Conservation (phyloP, 2,888 invertebrate species). For the Eudemis profundana region DNA sequence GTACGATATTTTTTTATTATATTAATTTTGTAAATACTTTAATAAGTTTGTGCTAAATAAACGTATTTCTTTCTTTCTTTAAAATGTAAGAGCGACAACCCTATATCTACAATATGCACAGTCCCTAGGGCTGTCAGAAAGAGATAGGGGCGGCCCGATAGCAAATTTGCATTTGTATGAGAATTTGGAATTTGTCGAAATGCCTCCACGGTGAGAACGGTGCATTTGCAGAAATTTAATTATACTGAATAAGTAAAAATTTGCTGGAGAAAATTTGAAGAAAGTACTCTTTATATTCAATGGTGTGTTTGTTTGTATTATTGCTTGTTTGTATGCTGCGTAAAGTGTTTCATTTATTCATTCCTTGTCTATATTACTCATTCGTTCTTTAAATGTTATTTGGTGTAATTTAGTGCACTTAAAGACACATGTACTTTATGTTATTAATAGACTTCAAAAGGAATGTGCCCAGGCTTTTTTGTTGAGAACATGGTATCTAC, state of each 20-base stretch:
- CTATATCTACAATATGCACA: conserved; percentile 32
- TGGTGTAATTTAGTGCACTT: background rate
- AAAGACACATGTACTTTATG: background rate
- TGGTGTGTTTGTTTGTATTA: background rate
- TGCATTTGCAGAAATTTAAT: conserved; percentile 36
- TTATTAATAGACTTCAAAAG: background rate
- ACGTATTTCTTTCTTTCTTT: no score
- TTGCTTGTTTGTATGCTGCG: background rate
- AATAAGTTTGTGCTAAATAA: no score
- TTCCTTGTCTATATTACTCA: no score
- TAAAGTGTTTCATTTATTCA: background rate
- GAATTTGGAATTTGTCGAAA: conserved; percentile 32
- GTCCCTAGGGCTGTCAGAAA: conserved; percentile 37
- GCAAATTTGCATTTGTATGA: conserved; percentile 42
- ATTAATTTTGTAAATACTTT: no score
- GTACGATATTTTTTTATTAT: no score
- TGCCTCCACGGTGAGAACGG: conserved; percentile 16
- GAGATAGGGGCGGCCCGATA: conserved; percentile 37
- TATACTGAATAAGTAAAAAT: conserved; percentile 25
- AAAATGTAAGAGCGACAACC: conserved; percentile 3
- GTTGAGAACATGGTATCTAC: no score
- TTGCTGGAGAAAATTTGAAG: background rate
- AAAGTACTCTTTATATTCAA: no score
- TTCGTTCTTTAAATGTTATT: no score
- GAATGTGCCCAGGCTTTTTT: no score